Conservation (phyloP, 2,113 vertebrate genomes). For the Lanius ludovicianus region DNA sequence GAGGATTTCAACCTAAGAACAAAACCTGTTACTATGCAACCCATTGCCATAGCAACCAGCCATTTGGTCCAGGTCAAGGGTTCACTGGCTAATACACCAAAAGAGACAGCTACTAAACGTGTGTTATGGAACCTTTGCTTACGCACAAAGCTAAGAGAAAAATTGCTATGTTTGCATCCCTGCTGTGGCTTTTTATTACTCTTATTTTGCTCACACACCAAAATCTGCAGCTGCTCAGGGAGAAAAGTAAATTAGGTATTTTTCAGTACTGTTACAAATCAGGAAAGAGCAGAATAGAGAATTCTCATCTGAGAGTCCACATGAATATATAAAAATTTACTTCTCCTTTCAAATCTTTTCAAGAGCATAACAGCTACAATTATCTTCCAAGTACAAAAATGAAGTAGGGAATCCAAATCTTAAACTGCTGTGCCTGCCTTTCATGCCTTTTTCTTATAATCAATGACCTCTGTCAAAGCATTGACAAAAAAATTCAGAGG, state of each 20-base stretch:
- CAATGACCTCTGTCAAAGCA: not conserved
- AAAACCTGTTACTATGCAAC: not conserved
- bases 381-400: not conserved
- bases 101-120: not conserved
- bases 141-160: not conserved
- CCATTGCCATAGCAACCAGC: conserved; percentile 1
- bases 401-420: not conserved
- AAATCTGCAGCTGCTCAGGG: not conserved
- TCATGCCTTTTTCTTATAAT: not conserved
- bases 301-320: not conserved
- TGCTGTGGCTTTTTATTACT: not conserved
- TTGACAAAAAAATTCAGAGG: not conserved
- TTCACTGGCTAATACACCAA: rapidly evolving
- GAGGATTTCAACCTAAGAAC: not conserved
- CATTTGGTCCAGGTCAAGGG: not conserved
- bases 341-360: not conserved
- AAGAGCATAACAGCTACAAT: not conserved
- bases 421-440: not conserved
- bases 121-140: not conserved
- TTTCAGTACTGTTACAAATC: not conserved
- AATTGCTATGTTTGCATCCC: not conserved
- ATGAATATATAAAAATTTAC: not conserved
- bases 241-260: not conserved
- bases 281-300: not conserved
- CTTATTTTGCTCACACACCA: not conserved